phyloP scores from a whole-genome alignment of 2,797 vertebrate species.

The Cyprinella venusta region DNA sequence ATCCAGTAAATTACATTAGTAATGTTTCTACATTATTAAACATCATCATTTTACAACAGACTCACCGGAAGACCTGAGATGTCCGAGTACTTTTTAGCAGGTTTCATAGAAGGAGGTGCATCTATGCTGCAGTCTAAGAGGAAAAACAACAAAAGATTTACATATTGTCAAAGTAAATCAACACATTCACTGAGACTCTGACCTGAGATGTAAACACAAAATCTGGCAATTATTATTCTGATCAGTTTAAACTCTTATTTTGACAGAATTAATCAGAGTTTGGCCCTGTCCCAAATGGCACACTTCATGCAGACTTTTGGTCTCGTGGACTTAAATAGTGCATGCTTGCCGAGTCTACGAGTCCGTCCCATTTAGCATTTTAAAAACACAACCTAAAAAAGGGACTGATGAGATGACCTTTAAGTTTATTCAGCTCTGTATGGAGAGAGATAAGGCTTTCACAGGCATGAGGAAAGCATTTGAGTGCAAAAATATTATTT shows the following conservation, averaged over 20 bases:
- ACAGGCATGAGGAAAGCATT: too few species aligned
- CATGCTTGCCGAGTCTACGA: too few species aligned
- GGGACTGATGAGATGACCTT: too few species aligned
- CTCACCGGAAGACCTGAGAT: conserved; percentile 96
- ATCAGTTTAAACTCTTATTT: background rate
- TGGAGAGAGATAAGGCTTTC: too few species aligned
- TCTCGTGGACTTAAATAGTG: too few species aligned
- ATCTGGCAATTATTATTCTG: background rate
- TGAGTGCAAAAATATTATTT: too few species aligned
- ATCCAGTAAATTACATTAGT: background rate
- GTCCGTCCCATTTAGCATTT: too few species aligned
- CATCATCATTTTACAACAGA: background rate
- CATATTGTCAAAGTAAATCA: background rate
- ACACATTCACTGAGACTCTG: background rate
- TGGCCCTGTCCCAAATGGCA: too few species aligned
- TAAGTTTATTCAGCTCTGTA: too few species aligned
- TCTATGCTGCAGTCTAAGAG: conserved; percentile 91
- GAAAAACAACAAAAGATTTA: conserved; percentile 30
- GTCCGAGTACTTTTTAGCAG: conserved; percentile 96
- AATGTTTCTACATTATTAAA: background rate
- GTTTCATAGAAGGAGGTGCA: conserved; percentile 93
- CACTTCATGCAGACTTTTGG: too few species aligned
- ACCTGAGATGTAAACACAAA: background rate
- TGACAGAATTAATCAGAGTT: background rate
- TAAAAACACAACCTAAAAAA: too few species aligned